Percentiles rank a stretch among this genome's conserved stretches.
Conservation (phyloP, 2,888 invertebrate genomes). For the Tipula unca region DNA sequence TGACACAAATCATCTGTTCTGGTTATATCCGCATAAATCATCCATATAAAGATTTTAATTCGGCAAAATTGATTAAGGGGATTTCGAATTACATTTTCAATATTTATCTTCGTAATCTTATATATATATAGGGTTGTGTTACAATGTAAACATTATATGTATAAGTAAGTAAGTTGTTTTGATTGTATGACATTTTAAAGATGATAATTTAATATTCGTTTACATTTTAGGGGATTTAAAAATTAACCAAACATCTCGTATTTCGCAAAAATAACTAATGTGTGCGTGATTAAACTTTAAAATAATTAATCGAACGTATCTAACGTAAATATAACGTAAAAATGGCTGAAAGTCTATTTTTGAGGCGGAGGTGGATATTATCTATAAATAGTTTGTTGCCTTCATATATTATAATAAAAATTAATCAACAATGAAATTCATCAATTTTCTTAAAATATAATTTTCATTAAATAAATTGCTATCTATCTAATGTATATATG, state of each 20-base stretch:
- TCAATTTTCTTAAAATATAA: not conserved
- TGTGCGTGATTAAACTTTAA: not conserved
- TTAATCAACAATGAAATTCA: not conserved
- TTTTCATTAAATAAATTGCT: not conserved
- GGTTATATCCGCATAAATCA: not conserved
- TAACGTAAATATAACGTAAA: not conserved
- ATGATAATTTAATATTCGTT: not conserved
- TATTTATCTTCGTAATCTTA: not conserved
- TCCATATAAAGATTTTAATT: not conserved
- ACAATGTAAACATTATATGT: not conserved
- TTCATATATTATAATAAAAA: not conserved
- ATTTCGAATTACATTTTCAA: not conserved
- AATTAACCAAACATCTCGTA: not conserved
- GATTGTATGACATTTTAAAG: not conserved
- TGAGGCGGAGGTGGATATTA: not conserved
- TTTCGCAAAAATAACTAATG: not conserved
- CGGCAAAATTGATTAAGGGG: not conserved
- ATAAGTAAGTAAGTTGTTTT: not conserved
- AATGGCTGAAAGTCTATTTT: not conserved
- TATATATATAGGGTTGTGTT: not conserved
- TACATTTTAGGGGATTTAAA: not conserved
- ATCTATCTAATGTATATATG: not conserved
- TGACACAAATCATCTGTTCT: constrained; percentile 14
- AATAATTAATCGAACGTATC: not conserved
- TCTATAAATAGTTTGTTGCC: not conserved